Evolutionary conservation across 2,888 invertebrate genomes (phyloP).

Genomic region (Drepanosiphum platanoidis): DNA sequence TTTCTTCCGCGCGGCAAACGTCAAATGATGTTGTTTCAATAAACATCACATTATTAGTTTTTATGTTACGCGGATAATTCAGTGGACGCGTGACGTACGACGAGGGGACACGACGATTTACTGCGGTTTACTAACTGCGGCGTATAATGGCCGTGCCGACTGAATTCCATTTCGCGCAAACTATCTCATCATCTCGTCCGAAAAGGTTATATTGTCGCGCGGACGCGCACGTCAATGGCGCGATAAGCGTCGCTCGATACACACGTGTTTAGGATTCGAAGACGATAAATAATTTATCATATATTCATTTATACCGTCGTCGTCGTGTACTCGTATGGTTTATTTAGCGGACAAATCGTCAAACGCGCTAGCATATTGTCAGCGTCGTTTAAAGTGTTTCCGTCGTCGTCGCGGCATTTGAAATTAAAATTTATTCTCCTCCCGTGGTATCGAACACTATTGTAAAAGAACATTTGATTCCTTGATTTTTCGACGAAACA

Average conservation of each 20-base stretch:
- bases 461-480: no score
- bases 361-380: no score
- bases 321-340: no score
- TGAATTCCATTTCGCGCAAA: neutral
- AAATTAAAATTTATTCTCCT: no score
- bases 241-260: neutral
- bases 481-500: no score
- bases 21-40: conserved; percentile 35
- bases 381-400: no score
- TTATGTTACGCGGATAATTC: neutral
- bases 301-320: no score
- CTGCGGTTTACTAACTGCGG: neutral
- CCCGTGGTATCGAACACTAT: no score
- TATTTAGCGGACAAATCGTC: neutral
- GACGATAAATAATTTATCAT: neutral
- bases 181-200: neutral
- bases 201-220: neutral
- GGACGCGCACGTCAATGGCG: neutral
- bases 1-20: neutral
- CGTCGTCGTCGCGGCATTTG: no score
- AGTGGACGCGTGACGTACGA: neutral
- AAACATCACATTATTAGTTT: conserved; percentile 11
- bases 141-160: no score
- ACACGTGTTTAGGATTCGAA: neutral
- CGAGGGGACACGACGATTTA: conserved; percentile 19